Percentiles rank a stretch among this genome's conserved stretches.
These are phyloP conservation scores for Ennomos erosarius DNA, from an alignment of 2,888 invertebrate species.

Conservation along the genomic window DNA sequence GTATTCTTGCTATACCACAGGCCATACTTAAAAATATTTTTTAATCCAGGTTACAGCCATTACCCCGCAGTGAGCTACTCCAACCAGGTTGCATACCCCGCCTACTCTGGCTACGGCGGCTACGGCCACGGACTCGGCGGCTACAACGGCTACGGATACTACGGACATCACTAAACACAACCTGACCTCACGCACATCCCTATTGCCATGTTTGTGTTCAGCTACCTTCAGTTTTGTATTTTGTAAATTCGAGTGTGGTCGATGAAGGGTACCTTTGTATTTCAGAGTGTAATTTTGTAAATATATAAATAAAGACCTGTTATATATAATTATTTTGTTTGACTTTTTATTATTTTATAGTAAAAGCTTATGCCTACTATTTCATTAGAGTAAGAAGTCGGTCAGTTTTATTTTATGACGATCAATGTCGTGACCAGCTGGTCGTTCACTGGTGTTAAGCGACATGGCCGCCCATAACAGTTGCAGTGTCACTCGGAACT, in stretches of 20 bases:
- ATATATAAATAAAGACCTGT: constrained; percentile 36
- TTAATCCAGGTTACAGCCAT: constrained; percentile 48
- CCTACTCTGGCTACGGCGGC: constrained; percentile 42
- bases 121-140: constrained; percentile 48
- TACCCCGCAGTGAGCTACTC: constrained; percentile 54
- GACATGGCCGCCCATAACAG: too few species aligned
- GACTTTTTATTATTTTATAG: not conserved
- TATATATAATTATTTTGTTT: constrained; percentile 20
- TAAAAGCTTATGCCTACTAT: too few species aligned
- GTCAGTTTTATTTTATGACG: too few species aligned
- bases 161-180: constrained; percentile 68
- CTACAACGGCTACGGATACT: constrained; percentile 55
- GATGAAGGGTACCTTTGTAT: constrained; percentile 31
- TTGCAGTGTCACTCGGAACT: too few species aligned
- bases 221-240: constrained; percentile 26
- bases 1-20: too few species aligned
- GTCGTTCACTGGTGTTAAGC: too few species aligned
- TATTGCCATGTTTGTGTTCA: constrained; percentile 28
- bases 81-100: constrained; percentile 53
- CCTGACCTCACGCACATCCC: constrained; percentile 42
- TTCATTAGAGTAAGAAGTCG: too few species aligned
- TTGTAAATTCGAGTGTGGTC: constrained; percentile 29
- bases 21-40: constrained; percentile 11
- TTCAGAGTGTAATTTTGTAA: constrained; percentile 38
- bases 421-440: too few species aligned